phyloP scores from a whole-genome alignment of 2,888 invertebrate genomes.

The Pterostichus niger region DNA sequence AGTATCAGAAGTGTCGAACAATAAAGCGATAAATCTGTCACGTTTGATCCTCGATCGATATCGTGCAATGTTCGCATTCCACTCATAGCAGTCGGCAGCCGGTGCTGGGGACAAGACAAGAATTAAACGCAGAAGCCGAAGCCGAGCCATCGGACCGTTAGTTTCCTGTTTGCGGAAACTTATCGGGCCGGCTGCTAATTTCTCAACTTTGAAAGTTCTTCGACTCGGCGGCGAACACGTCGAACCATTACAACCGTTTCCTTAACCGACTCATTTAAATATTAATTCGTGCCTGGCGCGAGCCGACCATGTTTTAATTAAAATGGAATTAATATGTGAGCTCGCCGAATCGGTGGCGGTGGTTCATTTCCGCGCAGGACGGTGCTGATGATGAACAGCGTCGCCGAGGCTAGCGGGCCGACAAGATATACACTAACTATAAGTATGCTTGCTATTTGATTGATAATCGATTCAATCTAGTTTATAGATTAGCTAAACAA shows the following conservation, averaged over 20 bases:
- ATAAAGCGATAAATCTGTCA: conserved; percentile 42
- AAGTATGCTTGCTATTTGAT: too few relatives aligned
- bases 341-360: neutral
- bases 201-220: conserved; percentile 62
- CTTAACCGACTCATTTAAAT: conserved; percentile 59
- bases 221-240: conserved; percentile 8
- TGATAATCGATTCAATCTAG: too few relatives aligned
- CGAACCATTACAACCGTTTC: conserved; percentile 53
- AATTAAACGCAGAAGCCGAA: conserved; percentile 2
- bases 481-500: too few relatives aligned
- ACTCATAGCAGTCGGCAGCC: conserved; percentile 23
- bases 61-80: conserved; percentile 23
- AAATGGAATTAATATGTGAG: conserved; percentile 61
- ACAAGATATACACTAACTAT: too few relatives aligned
- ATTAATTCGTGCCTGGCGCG: conserved; percentile 37
- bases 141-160: conserved; percentile 30
- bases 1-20: conserved; percentile 50
- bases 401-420: too few relatives aligned
- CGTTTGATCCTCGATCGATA: conserved; percentile 30
- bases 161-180: conserved; percentile 53
- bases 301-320: conserved; percentile 59
- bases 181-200: conserved; percentile 53
- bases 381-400: neutral
- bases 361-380: neutral
- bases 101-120: conserved; percentile 27